Evolutionary conservation across 2,113 vertebrate species (phyloP).

Genomic region (Falcunculus frontatus): DNA sequence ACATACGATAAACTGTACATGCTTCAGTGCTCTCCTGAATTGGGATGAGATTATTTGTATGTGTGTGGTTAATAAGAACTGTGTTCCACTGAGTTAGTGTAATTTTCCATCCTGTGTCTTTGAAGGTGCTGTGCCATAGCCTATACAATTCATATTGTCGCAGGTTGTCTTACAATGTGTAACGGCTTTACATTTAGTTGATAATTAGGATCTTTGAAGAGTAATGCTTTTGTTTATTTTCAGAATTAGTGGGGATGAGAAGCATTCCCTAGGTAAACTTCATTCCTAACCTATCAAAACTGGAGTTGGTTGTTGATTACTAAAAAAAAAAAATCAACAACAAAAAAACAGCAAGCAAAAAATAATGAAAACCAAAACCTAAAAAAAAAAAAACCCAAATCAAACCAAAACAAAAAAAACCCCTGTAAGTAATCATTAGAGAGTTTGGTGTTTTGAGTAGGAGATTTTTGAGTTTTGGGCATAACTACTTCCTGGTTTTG

Average conservation of each 20-base stretch:
- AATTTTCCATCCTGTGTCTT: not conserved
- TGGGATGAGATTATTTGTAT: not conserved
- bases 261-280: not conserved
- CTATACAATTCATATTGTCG: not conserved
- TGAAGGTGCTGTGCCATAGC: not conserved
- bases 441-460: too few species aligned
- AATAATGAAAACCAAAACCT: not conserved
- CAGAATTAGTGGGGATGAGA: not conserved
- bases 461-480: not conserved
- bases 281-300: not conserved
- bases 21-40: not conserved
- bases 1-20: not conserved
- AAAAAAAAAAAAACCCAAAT: not conserved
- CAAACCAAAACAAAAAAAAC: not conserved
- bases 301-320: not conserved
- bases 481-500: not conserved
- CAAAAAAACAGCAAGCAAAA: not conserved
- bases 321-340: not conserved
- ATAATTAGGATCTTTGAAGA: not conserved
- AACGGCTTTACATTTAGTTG: not conserved
- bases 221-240: not conserved
- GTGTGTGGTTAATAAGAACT: not conserved
- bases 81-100: not conserved
- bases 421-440: not conserved
- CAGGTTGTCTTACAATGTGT: not conserved